phyloP scores from a whole-genome alignment of 2,113 vertebrate genomes.

The Grus americana region DNA sequence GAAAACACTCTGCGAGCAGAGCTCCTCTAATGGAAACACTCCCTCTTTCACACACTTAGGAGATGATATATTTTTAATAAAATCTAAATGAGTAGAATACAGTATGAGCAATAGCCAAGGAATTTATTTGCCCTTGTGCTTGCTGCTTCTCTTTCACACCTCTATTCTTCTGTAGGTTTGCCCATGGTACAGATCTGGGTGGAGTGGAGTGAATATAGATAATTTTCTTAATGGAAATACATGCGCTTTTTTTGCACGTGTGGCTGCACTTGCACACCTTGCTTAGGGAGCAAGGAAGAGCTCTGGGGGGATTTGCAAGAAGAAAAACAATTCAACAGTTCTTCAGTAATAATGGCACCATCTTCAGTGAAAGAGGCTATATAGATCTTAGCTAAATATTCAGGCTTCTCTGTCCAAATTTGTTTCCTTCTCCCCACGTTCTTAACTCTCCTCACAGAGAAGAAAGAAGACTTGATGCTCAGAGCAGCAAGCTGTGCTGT shows the following conservation, averaged over 20 bases:
- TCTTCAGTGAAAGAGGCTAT: background rate
- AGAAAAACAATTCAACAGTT: background rate
- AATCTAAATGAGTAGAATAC: background rate
- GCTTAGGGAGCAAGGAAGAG: background rate
- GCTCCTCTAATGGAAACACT: background rate
- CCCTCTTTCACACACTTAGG: background rate
- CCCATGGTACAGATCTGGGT: background rate
- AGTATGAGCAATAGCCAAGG: background rate
- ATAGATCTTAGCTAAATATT: background rate
- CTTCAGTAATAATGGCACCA: background rate
- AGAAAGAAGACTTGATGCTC: background rate
- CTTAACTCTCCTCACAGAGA: background rate
- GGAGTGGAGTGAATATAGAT: background rate
- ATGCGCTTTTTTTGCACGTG: background rate
- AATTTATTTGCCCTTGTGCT: background rate
- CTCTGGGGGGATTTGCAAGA: background rate
- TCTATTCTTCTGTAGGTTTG: background rate
- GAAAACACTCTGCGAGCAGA: background rate
- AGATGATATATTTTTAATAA: background rate
- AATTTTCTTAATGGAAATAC: background rate
- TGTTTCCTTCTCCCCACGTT: background rate
- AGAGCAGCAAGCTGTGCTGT: background rate
- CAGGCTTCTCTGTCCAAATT: background rate
- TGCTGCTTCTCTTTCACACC: background rate
- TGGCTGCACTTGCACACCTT: background rate